phyloP scores from a whole-genome alignment of 2,113 vertebrate genomes.

The Patagioenas fasciata region DNA sequence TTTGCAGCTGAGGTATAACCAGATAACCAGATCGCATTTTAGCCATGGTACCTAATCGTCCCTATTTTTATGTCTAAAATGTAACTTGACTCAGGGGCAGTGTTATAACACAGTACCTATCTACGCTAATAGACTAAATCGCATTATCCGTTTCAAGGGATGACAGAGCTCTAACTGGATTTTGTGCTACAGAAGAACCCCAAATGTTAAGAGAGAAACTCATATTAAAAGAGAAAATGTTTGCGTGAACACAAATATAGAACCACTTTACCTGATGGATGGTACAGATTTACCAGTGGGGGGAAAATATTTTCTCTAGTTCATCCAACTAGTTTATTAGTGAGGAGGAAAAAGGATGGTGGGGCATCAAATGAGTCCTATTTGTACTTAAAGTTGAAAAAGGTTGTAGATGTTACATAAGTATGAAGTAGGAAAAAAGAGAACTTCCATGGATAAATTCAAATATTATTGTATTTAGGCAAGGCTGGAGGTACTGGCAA shows the following conservation, averaged over 20 bases:
- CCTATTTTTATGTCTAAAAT: neutral
- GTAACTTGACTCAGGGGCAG: neutral
- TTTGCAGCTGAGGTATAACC: neutral
- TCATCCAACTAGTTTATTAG: neutral
- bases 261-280: neutral
- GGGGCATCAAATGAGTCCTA: neutral
- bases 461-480: neutral
- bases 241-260: neutral
- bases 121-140: neutral
- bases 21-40: neutral
- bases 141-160: neutral
- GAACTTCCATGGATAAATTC: neutral
- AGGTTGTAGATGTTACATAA: neutral
- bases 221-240: neutral
- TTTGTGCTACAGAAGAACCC: neutral
- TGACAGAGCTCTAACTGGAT: slow-evolving; percentile 21
- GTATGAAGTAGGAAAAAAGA: neutral
- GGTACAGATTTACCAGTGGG: neutral
- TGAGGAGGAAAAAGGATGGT: neutral
- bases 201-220: neutral
- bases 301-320: neutral
- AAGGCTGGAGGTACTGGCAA: neutral
- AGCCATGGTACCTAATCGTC: neutral
- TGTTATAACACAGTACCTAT: neutral
- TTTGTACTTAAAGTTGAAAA: neutral